Evolutionary conservation across 2,797 vertebrate species (phyloP).

Genomic region (Pelochelys cantorii): DNA sequence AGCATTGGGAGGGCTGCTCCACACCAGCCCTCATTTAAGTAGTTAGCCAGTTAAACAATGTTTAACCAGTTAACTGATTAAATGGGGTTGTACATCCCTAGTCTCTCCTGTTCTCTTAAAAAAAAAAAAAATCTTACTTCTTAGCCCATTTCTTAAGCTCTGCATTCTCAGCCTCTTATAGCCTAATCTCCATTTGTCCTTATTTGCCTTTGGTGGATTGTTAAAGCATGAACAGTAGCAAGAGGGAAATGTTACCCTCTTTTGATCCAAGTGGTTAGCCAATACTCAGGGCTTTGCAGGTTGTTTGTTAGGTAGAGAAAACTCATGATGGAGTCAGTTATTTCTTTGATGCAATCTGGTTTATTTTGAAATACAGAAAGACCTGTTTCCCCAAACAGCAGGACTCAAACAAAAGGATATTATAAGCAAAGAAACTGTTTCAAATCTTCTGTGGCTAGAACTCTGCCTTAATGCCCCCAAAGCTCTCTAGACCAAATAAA

Average conservation of each 20-base stretch:
- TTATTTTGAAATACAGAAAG: not conserved
- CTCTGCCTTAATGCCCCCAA: too few relatives aligned
- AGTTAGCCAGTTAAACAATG: too few relatives aligned
- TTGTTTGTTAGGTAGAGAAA: not conserved
- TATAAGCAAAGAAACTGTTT: too few relatives aligned
- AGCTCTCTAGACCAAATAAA: too few relatives aligned
- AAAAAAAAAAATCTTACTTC: not conserved
- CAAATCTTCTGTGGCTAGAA: too few relatives aligned
- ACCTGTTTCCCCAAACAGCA: not conserved
- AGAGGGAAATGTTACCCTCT: not conserved
- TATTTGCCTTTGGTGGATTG: not conserved
- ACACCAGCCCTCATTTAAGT: too few relatives aligned
- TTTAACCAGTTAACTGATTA: too few relatives aligned
- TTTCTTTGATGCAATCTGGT: not conserved
- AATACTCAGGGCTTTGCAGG: not conserved
- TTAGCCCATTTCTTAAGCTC: slow-evolving; percentile 11
- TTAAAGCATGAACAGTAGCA: not conserved
- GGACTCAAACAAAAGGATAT: not conserved
- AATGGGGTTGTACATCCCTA: too few relatives aligned
- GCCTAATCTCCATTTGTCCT: slow-evolving; percentile 4
- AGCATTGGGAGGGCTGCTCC: too few relatives aligned
- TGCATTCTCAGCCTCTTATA: not conserved
- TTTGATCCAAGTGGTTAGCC: not conserved
- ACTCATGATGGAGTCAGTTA: not conserved
- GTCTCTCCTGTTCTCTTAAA: not conserved